Evolutionary conservation across 2,797 vertebrate species (phyloP).

Genomic region (Poecilia picta): DNA sequence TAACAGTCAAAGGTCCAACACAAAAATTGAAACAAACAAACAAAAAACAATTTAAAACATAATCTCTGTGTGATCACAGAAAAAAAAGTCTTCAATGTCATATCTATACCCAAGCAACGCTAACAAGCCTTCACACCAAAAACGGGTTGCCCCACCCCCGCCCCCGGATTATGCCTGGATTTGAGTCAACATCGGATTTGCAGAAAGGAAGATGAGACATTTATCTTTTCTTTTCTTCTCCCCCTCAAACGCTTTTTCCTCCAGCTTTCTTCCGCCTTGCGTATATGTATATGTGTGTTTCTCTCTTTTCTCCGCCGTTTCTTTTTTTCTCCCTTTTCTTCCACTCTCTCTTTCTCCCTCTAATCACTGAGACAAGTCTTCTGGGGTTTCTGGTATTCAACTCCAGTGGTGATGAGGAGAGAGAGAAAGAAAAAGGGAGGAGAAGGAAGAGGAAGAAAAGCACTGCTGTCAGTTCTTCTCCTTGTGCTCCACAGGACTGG

Average conservation of each 20-base stretch:
- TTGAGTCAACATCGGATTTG: conserved; percentile 78
- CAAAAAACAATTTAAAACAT: conserved; percentile 36
- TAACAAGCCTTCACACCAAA: conserved; percentile 76
- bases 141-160: conserved; percentile 53
- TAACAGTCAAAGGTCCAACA: neutral
- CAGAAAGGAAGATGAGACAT: conserved; percentile 72
- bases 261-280: conserved; percentile 57
- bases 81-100: conserved; percentile 48
- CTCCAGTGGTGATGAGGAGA: conserved; percentile 42
- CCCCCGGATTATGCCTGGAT: conserved; percentile 78
- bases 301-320: conserved; percentile 22
- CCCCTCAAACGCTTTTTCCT: conserved; percentile 45
- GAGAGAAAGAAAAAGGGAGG: conserved; percentile 18
- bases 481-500: conserved; percentile 48
- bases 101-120: conserved; percentile 48
- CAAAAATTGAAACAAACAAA: conserved; percentile 11
- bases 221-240: conserved; percentile 57
- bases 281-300: conserved; percentile 50
- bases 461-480: conserved; percentile 59
- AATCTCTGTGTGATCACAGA: conserved; percentile 31
- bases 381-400: conserved; percentile 59
- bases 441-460: conserved; percentile 53
- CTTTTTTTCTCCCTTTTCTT: conserved; percentile 37
- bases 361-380: conserved; percentile 68
- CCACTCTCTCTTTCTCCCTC: conserved; percentile 47